These are phyloP conservation scores for Philaenus spumarius DNA, from an alignment of 1,140 invertebrate species.

Conservation along the genomic window DNA sequence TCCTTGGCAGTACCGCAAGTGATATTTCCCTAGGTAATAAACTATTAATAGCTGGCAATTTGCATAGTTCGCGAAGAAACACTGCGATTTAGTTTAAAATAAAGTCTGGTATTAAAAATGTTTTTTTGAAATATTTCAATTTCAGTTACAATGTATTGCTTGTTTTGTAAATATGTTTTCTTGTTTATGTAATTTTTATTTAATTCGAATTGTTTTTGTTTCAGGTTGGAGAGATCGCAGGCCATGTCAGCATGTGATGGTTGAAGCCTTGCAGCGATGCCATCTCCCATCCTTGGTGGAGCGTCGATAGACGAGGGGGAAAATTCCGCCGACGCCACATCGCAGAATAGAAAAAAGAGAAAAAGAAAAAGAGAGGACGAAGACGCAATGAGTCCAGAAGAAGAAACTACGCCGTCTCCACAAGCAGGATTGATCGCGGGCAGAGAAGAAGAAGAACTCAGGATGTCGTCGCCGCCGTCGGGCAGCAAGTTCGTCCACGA, in stretches of 20 bases:
- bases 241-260: slow-evolving; percentile 29
- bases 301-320: slow-evolving; percentile 25
- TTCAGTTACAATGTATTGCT: neutral
- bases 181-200: neutral
- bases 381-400: slow-evolving; percentile 55
- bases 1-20: too few species aligned
- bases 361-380: slow-evolving; percentile 24
- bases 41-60: too few species aligned
- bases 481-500: slow-evolving; percentile 45
- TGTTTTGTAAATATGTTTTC: neutral
- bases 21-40: too few species aligned
- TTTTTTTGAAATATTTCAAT: neutral
- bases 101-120: too few species aligned
- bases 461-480: slow-evolving; percentile 52
- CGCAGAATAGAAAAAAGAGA: slow-evolving; percentile 1
- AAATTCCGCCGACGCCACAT: neutral
- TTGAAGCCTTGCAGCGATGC: slow-evolving; percentile 27
- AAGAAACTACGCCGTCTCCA: slow-evolving; percentile 51
- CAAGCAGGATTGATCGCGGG: slow-evolving; percentile 40
- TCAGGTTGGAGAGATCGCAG: slow-evolving; percentile 24
- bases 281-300: slow-evolving; percentile 22
- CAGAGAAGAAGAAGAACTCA: slow-evolving; percentile 36
- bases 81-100: too few species aligned
- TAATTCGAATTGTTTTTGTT: slow-evolving; percentile 16
- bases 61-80: too few species aligned